phyloP scores from a whole-genome alignment of 2,797 vertebrate species.

The Myiotriccus ornatus region DNA sequence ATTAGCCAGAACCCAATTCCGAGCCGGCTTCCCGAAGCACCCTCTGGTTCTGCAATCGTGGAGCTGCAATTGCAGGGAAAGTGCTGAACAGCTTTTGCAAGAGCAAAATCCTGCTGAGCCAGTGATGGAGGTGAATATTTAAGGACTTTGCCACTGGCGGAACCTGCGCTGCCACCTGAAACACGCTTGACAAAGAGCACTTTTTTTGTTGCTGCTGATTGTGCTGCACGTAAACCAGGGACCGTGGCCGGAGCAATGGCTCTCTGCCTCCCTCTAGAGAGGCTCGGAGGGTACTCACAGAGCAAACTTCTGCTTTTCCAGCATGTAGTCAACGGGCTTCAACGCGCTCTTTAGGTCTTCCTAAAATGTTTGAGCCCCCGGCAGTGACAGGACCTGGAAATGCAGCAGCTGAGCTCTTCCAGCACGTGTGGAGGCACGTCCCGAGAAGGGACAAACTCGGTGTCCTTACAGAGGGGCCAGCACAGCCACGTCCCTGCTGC shows the following conservation, averaged over 20 bases:
- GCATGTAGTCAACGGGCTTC: fast-evolving
- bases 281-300: background rate
- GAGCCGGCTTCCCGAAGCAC: background rate
- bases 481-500: background rate
- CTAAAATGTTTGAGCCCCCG: background rate
- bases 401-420: background rate
- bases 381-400: fast-evolving
- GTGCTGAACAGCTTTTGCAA: background rate
- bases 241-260: background rate
- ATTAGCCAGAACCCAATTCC: background rate
- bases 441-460: fast-evolving
- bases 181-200: slow-evolving; percentile 1
- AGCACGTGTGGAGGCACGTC: fast-evolving
- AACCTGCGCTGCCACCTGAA: slow-evolving; percentile 47
- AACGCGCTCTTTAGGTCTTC: background rate
- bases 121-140: slow-evolving; percentile 48
- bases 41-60: background rate
- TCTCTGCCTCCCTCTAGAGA: slow-evolving; percentile 71
- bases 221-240: background rate
- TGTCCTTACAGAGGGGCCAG: background rate
- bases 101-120: slow-evolving; percentile 49
- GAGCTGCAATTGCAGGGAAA: slow-evolving; percentile 15
- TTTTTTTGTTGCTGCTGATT: slow-evolving; percentile 25
- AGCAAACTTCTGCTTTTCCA: background rate
- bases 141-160: slow-evolving; percentile 18